Conservation (phyloP, 2,888 invertebrate genomes). For the Nowickia ferox region DNA sequence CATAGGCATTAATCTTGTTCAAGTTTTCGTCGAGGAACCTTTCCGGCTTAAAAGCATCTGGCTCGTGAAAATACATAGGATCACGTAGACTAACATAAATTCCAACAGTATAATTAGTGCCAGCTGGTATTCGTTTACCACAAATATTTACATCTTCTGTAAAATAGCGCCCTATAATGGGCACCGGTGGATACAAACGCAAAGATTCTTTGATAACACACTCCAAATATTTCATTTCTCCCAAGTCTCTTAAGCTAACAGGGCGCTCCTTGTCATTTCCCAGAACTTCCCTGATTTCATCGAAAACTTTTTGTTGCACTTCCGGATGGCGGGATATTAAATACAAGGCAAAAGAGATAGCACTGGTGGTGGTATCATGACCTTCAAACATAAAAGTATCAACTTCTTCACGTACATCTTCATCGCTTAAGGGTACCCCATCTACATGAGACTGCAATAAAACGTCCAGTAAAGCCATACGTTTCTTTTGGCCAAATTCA, state of each 20-base stretch:
- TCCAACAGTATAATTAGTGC: slow-evolving; percentile 76
- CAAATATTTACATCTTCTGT: slow-evolving; percentile 84
- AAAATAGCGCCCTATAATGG: slow-evolving; percentile 85
- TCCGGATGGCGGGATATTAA: slow-evolving; percentile 78
- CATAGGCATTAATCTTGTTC: slow-evolving; percentile 81
- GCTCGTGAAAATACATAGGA: slow-evolving; percentile 78
- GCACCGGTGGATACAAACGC: slow-evolving; percentile 87
- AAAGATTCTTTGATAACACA: slow-evolving; percentile 88
- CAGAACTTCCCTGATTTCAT: slow-evolving; percentile 78
- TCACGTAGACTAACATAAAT: slow-evolving; percentile 78
- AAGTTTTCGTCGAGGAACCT: slow-evolving; percentile 83
- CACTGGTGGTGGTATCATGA: slow-evolving; percentile 80
- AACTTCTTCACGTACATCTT: slow-evolving; percentile 87
- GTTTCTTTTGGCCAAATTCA: slow-evolving; percentile 85
- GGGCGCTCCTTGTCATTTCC: slow-evolving; percentile 75
- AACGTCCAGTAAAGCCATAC: slow-evolving; percentile 87
- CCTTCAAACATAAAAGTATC: slow-evolving; percentile 87
- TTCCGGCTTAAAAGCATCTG: slow-evolving; percentile 80
- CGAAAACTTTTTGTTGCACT: slow-evolving; percentile 76
- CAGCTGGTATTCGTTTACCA: slow-evolving; percentile 80
- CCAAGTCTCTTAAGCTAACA: slow-evolving; percentile 75
- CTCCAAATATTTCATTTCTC: slow-evolving; percentile 84
- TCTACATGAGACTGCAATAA: slow-evolving; percentile 85
- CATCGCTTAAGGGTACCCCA: slow-evolving; percentile 85
- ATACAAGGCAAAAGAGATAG: slow-evolving; percentile 78